phyloP scores from a whole-genome alignment of 2,888 invertebrate genomes.

The Euproctis similis region DNA sequence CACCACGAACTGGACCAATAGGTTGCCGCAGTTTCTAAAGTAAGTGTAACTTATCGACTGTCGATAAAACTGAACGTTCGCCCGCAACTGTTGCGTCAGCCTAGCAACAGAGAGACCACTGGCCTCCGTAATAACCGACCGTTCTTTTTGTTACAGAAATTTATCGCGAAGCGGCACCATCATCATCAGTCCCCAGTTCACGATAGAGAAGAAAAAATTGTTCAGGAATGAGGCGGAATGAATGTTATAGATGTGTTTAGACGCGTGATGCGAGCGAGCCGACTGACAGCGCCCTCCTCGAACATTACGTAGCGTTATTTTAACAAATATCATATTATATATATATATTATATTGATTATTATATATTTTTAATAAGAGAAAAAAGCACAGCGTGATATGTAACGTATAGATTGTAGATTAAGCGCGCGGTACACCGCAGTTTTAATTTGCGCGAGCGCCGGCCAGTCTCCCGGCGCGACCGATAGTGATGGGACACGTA shows the following conservation, averaged over 20 bases:
- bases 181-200: constrained; percentile 91
- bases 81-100: constrained; percentile 8
- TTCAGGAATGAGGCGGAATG: constrained; percentile 83
- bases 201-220: constrained; percentile 92
- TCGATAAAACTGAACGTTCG: constrained; percentile 3
- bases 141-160: constrained; percentile 77
- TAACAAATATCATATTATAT: constrained; percentile 75
- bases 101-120: constrained; percentile 10
- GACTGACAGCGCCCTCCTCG: constrained; percentile 72
- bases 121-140: constrained; percentile 29
- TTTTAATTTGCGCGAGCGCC: constrained; percentile 24
- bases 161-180: constrained; percentile 90
- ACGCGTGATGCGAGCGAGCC: constrained; percentile 58
- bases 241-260: too few relatives aligned
- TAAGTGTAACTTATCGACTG: constrained; percentile 66
- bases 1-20: constrained; percentile 90
- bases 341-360: constrained; percentile 71
- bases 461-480: constrained; percentile 11
- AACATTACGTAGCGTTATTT: constrained; percentile 72
- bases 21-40: constrained; percentile 93
- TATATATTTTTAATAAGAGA: constrained; percentile 74
- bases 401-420: constrained; percentile 69
- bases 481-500: constrained; percentile 26
- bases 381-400: constrained; percentile 77
- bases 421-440: constrained; percentile 48